phyloP scores from a whole-genome alignment of 2,888 invertebrate genomes.

The Keiferia lycopersicella region DNA sequence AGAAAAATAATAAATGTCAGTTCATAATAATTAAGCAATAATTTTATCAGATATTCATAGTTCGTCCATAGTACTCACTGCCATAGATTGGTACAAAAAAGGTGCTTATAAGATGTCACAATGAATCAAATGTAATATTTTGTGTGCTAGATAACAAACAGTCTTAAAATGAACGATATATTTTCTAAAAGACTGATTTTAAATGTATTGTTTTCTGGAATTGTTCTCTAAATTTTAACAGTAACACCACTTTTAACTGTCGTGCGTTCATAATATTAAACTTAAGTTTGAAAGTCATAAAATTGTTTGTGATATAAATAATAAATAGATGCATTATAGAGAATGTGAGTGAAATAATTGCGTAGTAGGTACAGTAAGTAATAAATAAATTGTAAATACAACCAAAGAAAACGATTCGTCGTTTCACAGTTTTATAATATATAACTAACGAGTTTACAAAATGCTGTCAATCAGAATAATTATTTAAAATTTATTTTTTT shows the following conservation, averaged over 20 bases:
- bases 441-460: too few species aligned
- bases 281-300: slow-evolving; percentile 1
- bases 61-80: slow-evolving; percentile 52
- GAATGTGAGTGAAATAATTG: slow-evolving; percentile 20
- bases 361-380: slow-evolving; percentile 37
- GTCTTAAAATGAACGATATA: background rate
- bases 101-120: slow-evolving; percentile 50
- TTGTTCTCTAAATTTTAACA: slow-evolving; percentile 1
- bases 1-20: slow-evolving; percentile 20
- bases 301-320: slow-evolving; percentile 13
- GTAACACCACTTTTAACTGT: background rate
- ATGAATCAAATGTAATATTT: background rate
- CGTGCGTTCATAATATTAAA: background rate
- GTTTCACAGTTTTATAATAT: slow-evolving; percentile 34
- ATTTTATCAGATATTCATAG: slow-evolving; percentile 33
- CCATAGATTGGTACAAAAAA: slow-evolving; percentile 64
- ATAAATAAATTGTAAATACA: slow-evolving; percentile 56
- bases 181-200: slow-evolving; percentile 32
- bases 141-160: background rate
- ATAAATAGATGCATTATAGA: slow-evolving; percentile 13
- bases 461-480: too few species aligned
- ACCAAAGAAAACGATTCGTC: slow-evolving; percentile 67
- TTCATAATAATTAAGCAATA: slow-evolving; percentile 40
- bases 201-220: background rate
- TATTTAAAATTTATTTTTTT: background rate